Evolutionary conservation across 1,140 invertebrate species (phyloP).

Genomic region (Penaeus chinensis): DNA sequence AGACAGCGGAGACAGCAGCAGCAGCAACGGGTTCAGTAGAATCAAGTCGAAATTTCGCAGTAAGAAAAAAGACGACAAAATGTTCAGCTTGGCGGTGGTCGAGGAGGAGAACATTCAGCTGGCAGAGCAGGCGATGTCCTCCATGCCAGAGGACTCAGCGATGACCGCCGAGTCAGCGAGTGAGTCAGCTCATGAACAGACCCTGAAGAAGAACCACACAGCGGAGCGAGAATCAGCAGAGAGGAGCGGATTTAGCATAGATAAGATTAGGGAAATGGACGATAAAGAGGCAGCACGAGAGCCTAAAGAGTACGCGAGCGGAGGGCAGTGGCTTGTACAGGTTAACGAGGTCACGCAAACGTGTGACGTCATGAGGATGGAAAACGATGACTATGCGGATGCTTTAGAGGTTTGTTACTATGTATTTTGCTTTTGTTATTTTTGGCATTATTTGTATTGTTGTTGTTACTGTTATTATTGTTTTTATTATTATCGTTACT

Average conservation of each 20-base stretch:
- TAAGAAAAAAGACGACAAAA: slow-evolving; percentile 35
- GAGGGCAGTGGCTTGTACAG: slow-evolving; percentile 7
- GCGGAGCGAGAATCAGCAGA: neutral
- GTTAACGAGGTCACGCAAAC: neutral
- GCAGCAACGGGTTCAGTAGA: slow-evolving; percentile 18
- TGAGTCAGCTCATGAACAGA: too few relatives aligned
- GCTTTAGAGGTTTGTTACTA: slow-evolving; percentile 20
- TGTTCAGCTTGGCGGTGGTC: slow-evolving; percentile 18
- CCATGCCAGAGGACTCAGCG: too few relatives aligned
- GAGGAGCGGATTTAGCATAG: too few relatives aligned
- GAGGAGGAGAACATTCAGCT: slow-evolving; percentile 20
- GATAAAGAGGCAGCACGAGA: too few relatives aligned
- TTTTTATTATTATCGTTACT: neutral
- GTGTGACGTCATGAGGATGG: neutral
- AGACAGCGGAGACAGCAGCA: neutral
- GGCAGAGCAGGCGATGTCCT: neutral
- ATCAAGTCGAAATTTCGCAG: slow-evolving; percentile 21
- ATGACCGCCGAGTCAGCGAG: too few relatives aligned
- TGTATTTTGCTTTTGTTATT: too few relatives aligned
- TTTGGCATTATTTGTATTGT: too few relatives aligned
- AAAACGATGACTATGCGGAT: slow-evolving; percentile 23
- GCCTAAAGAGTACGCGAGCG: too few relatives aligned
- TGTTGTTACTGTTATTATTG: too few relatives aligned
- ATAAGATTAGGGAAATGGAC: too few relatives aligned
- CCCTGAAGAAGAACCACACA: neutral